phyloP scores from a whole-genome alignment of 37 sponge, comb jelly and placozoan species.

The Mnemiopsis leidyi region DNA sequence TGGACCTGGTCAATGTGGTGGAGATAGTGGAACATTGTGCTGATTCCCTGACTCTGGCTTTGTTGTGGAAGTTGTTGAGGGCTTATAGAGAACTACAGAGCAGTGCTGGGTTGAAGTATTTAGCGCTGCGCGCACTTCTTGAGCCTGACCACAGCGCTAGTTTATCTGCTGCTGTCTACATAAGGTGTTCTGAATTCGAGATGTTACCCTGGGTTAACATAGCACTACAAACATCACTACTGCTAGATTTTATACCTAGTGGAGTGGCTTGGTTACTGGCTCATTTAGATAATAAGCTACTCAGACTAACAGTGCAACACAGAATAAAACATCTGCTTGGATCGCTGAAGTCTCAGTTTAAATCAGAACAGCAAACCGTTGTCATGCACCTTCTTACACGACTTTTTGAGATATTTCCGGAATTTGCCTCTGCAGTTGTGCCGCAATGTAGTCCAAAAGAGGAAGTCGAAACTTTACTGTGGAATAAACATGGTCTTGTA shows the following conservation, averaged over 20 bases:
- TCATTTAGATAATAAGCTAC: not conserved
- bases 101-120: not conserved
- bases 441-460: not conserved
- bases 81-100: not conserved
- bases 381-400: not conserved
- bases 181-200: not conserved
- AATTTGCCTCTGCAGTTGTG: not conserved
- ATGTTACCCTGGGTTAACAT: not conserved
- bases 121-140: not conserved
- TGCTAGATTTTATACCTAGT: constrained; percentile 32
- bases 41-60: constrained; percentile 25
- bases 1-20: not conserved
- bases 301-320: not conserved
- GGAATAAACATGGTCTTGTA: not conserved
- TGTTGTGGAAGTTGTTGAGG: constrained; percentile 1
- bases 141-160: constrained; percentile 11
- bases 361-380: not conserved
- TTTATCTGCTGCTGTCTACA: not conserved
- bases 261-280: constrained; percentile 38
- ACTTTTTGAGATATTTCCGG: constrained; percentile 33
- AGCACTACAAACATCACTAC: not conserved
- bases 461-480: not conserved
- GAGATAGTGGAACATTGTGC: not conserved
- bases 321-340: constrained; percentile 13
- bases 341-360: not conserved